Evolutionary conservation across 1,140 invertebrate species (phyloP).

Genomic region (Venturia canescens): DNA sequence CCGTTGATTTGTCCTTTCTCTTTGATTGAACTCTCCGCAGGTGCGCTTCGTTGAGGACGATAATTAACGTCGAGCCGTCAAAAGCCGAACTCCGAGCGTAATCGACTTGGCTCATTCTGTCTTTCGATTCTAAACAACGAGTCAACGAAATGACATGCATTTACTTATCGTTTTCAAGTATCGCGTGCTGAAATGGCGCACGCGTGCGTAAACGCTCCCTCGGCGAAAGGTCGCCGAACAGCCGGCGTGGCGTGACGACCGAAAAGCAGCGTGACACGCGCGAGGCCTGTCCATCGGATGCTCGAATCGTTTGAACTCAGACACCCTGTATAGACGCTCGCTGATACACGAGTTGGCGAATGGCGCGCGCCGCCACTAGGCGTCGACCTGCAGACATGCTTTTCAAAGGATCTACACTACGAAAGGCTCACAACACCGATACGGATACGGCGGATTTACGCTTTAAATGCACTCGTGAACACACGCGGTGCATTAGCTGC

Average conservation of each 20-base stretch:
- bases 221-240: conserved; percentile 42
- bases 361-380: conserved; percentile 61
- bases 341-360: conserved; percentile 42
- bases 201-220: not conserved
- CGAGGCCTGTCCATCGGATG: not conserved
- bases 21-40: no score
- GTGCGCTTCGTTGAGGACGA: no score
- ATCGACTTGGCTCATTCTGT: no score
- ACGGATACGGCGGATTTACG: not conserved
- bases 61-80: no score
- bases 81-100: no score
- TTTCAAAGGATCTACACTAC: not conserved
- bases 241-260: conserved; percentile 31
- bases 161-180: no score
- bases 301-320: not conserved
- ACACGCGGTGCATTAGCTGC: not conserved
- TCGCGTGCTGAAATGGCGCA: conserved; percentile 38
- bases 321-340: conserved; percentile 13
- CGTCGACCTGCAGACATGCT: conserved; percentile 54
- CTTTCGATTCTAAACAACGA: not conserved
- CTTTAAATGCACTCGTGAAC: not conserved
- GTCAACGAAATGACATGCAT: no score
- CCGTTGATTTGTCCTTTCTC: no score
- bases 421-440: not conserved
- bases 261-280: not conserved